phyloP scores from a whole-genome alignment of 2,888 invertebrate species.

The Vanessa cardui region DNA sequence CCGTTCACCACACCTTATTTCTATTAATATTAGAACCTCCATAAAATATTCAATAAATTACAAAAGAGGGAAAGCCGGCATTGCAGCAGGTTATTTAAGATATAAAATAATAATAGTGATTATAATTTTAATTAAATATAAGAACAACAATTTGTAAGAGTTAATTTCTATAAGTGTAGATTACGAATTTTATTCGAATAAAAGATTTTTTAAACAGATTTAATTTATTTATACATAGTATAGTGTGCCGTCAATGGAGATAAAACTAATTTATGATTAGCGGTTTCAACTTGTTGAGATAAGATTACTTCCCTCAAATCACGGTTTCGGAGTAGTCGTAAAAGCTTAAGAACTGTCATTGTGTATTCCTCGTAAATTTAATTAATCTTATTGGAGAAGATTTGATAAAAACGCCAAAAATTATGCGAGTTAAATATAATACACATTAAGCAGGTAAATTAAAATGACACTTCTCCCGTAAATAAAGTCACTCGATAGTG shows the following conservation, averaged over 20 bases:
- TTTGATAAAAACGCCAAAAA: too few species aligned
- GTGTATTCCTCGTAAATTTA: too few species aligned
- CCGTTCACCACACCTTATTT: background rate
- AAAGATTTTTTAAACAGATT: too few species aligned
- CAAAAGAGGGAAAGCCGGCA: too few species aligned
- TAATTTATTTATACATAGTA: background rate
- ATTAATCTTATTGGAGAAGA: too few species aligned
- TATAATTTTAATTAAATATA: too few species aligned
- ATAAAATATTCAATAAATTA: background rate
- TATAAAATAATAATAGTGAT: too few species aligned
- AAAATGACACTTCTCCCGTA: background rate
- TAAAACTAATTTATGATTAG: background rate
- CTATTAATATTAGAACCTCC: background rate
- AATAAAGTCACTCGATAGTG: constrained; percentile 14
- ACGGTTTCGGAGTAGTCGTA: background rate
- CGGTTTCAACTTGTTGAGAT: background rate
- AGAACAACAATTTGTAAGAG: too few species aligned
- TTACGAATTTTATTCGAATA: too few species aligned
- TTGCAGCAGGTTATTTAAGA: too few species aligned
- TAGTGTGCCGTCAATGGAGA: background rate
- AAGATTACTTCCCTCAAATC: background rate
- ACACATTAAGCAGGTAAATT: background rate
- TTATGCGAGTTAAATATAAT: too few species aligned
- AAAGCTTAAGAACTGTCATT: background rate
- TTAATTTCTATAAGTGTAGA: too few species aligned